A percentile compares a stretch with the other conserved stretches of the same genome.
phyloP scores from a whole-genome alignment of 2,888 invertebrate species.

The Sericinus montela region DNA sequence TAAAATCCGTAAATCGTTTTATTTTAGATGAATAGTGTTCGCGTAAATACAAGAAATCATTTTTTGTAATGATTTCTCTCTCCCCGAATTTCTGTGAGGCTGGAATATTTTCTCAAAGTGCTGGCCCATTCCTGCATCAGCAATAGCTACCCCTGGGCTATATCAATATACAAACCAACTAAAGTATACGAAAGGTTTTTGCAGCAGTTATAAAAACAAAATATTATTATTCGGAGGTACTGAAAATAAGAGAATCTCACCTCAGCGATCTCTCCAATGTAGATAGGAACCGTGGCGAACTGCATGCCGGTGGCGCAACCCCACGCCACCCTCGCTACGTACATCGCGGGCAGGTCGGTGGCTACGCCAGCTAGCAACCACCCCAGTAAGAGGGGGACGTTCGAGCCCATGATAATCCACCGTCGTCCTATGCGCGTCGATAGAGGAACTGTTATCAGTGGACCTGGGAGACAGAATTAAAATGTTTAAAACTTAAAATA shows the following conservation, averaged over 20 bases:
- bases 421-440: constrained; percentile 85
- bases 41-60: too few species aligned
- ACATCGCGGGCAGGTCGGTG: constrained; percentile 63
- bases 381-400: constrained; percentile 84
- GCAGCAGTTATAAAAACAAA: too few species aligned
- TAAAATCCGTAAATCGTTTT: too few species aligned
- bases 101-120: too few species aligned
- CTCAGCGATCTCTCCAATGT: constrained; percentile 91
- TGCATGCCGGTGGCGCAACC: constrained; percentile 85
- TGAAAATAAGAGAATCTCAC: constrained; percentile 42
- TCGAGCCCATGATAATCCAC: constrained; percentile 82
- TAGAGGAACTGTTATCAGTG: constrained; percentile 83
- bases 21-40: too few species aligned
- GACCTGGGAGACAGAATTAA: constrained; percentile 73
- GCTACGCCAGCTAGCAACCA: constrained; percentile 85
- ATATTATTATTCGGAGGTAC: not conserved
- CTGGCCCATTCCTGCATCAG: too few species aligned
- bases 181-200: too few species aligned
- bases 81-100: too few species aligned
- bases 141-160: too few species aligned
- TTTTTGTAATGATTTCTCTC: too few species aligned
- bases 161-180: too few species aligned
- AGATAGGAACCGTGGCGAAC: constrained; percentile 88
- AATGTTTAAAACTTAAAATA: not conserved
- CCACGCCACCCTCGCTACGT: constrained; percentile 78